phyloP scores from a whole-genome alignment of 2,113 vertebrate species.

The Montifringilla adamsi region DNA sequence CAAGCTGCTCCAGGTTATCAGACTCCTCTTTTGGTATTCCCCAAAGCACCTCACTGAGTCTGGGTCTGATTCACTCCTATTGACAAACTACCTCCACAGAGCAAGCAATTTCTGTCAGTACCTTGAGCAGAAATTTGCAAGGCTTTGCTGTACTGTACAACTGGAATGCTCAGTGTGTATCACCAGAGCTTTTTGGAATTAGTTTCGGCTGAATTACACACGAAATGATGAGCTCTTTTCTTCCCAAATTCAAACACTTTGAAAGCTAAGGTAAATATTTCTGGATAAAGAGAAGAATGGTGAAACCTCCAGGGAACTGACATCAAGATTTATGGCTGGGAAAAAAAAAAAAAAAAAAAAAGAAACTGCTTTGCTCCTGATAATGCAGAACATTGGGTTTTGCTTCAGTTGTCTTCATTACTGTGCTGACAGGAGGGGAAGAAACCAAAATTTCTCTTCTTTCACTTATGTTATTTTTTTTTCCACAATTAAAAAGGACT shows the following conservation, averaged over 20 bases:
- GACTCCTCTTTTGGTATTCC: not conserved
- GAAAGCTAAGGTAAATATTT: conserved; percentile 20
- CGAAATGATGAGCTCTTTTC: not conserved
- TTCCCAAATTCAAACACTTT: not conserved
- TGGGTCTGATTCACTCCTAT: not conserved
- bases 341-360: not conserved
- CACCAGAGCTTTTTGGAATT: not conserved
- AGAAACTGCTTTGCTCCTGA: not conserved
- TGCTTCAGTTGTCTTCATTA: not conserved
- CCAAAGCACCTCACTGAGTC: not conserved
- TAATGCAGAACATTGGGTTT: not conserved
- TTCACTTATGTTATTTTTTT: not conserved
- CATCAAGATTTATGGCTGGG: not conserved
- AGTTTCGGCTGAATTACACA: not conserved
- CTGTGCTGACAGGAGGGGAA: not conserved
- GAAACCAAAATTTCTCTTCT: not conserved
- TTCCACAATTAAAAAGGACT: not conserved
- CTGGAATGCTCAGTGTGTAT: not conserved
- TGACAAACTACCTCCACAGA: not conserved
- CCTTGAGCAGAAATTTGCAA: not conserved
- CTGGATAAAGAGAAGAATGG: not conserved
- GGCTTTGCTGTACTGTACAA: not conserved
- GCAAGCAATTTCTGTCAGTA: not conserved
- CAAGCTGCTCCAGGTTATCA: not conserved
- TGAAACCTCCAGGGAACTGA: not conserved